Percentiles rank a stretch among this genome's conserved stretches.
phyloP scores from a whole-genome alignment of 2,888 invertebrate genomes.

The Bruchidius siliquastri region DNA sequence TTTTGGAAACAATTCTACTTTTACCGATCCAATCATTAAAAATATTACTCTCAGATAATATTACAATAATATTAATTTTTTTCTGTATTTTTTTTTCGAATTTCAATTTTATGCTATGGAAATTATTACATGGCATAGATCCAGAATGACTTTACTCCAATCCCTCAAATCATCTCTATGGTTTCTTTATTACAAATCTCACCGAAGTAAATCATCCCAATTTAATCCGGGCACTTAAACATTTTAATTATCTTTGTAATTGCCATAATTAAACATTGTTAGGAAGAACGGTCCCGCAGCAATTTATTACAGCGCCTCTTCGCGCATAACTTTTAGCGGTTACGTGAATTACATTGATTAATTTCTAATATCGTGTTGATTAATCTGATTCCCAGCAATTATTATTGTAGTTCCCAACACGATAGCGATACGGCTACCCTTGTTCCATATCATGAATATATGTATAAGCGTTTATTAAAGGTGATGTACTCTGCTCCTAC shows the following conservation, averaged over 20 bases:
- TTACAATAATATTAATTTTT: no score
- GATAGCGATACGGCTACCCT: neutral
- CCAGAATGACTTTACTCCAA: neutral
- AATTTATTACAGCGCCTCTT: conserved; percentile 4
- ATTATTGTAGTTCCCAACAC: conserved; percentile 2
- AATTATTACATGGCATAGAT: no score
- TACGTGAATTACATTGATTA: conserved; percentile 9
- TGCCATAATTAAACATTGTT: conserved; percentile 5
- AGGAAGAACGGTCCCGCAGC: conserved; percentile 1
- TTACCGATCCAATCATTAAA: no score
- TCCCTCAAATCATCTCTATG: neutral
- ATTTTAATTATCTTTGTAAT: conserved; percentile 5
- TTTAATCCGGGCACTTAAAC: neutral
- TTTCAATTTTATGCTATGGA: no score
- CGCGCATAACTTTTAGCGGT: conserved; percentile 6
- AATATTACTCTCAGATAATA: no score
- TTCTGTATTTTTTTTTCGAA: no score
- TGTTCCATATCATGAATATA: neutral
- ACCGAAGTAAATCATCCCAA: neutral
- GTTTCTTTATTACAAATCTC: neutral
- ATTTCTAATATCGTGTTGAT: conserved; percentile 7
- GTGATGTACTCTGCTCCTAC: neutral
- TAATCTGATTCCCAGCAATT: conserved; percentile 13
- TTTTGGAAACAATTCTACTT: no score
- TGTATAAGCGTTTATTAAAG: neutral